phyloP scores from a whole-genome alignment of 2,113 vertebrate genomes.

The Tragelaphus imberbis region DNA sequence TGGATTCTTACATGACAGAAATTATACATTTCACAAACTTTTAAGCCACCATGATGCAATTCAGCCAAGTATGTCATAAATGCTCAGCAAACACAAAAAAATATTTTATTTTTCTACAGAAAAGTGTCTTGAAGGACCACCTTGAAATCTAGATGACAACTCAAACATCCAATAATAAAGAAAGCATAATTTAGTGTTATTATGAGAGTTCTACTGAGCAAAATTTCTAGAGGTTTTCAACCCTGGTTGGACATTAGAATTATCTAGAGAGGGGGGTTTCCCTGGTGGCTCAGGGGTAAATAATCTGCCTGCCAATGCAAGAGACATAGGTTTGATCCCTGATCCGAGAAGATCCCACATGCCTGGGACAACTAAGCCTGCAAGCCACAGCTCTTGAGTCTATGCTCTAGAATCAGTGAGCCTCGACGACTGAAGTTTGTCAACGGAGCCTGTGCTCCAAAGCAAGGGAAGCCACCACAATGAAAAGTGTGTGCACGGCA shows the following conservation, averaged over 20 bases:
- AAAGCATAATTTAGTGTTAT: background rate
- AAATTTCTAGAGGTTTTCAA: constrained; percentile 5
- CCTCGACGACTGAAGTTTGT: background rate
- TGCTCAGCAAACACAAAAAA: background rate
- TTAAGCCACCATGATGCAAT: background rate
- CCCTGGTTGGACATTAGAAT: background rate
- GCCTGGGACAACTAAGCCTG: background rate
- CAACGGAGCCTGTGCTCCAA: background rate
- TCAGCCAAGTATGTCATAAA: background rate
- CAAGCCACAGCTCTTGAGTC: background rate
- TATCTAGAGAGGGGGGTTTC: background rate
- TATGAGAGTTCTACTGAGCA: background rate
- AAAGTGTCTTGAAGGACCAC: background rate
- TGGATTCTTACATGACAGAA: background rate
- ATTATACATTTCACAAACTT: background rate
- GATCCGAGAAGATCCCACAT: background rate
- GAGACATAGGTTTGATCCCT: background rate
- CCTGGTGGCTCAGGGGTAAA: background rate
- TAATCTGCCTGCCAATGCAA: background rate
- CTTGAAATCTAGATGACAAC: constrained; percentile 6
- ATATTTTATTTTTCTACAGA: background rate
- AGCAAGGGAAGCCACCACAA: background rate
- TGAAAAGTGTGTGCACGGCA: background rate
- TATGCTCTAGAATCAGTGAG: background rate
- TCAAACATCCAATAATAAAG: background rate